Base-by-base conservation (phyloP, 1,140 invertebrate species). In the Stegodyphus dumicola region DNA sequence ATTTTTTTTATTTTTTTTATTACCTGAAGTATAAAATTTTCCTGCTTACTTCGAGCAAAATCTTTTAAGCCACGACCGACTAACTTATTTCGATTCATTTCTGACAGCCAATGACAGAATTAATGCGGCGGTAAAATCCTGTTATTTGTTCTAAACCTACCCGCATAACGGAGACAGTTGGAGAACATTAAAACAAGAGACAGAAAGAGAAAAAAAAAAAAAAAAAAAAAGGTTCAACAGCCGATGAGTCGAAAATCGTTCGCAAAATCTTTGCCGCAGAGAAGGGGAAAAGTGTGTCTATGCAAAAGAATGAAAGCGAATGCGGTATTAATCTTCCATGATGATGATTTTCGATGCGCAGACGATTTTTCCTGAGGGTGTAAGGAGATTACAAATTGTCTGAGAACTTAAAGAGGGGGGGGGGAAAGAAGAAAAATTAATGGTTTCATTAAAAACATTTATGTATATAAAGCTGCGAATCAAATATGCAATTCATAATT, bases 111-210 rank as follows among this genome's bases (percentile, higher is more conserved):
- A 60, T 60, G 56, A 11, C 10, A 13, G 15, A 53, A 5, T 78
- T 78, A 53, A 67, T 53, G 33, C 77, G 5, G 51, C 49, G 77
- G 77, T 69, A 78, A 78, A 78, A 69, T 53, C 17, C 65, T 17
- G 67, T 78, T 69, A 78, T 67, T 67, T 17, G 49, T n/a, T 52
- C 64, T 33, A 33, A 33, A 33, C 33, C 33, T 3, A 33, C 33
- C 33, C 33, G 3, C 33, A 33, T 33, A 33, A 33, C 33, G n/a
- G 18, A 69, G 53, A 51, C 33, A 54, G 15, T 7, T 56, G 10
- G 53, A 10, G 4, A 9, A 60, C 9, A 60, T 3, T 9, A 60
- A 60, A 60, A 60, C 5, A 60, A 15, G 56, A 15, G 73, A 33
- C 9, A 9, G 52, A 60, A 33, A 56, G 18, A 17, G n/a, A 60